phyloP scores from a whole-genome alignment of 2,113 vertebrate species.

The Coryphaenoides rupestris region DNA sequence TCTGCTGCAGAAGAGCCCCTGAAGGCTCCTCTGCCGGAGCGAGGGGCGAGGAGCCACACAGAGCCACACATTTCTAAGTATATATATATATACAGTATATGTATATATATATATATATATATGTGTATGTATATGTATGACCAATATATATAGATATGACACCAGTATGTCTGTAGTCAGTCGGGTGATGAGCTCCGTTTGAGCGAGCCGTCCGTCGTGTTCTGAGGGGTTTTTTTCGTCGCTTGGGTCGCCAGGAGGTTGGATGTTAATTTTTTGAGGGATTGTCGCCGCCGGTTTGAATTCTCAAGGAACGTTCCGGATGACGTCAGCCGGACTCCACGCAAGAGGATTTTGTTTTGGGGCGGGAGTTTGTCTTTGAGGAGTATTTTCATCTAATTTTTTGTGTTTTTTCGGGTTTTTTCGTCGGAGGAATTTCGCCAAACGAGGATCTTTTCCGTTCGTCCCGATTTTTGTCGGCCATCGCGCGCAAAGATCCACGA shows the following conservation, averaged over 20 bases:
- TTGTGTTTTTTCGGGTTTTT: conserved; percentile 27
- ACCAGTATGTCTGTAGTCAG: too few relatives aligned
- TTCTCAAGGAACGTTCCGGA: conserved; percentile 53
- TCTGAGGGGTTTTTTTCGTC: conserved; percentile 21
- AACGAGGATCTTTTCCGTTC: conserved; percentile 46
- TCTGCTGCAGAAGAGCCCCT: conserved; percentile 52
- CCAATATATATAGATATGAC: too few relatives aligned
- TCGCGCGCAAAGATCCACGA: background rate
- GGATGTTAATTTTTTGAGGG: background rate
- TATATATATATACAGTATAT: too few relatives aligned
- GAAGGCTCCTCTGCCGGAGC: conserved; percentile 33
- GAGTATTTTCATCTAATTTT: conserved; percentile 42
- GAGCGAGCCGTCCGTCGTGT: too few relatives aligned
- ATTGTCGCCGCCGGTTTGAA: conserved; percentile 41
- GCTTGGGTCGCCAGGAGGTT: conserved; percentile 21
- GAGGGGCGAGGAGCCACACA: conserved; percentile 22
- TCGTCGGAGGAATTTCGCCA: conserved; percentile 48
- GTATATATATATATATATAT: too few relatives aligned
- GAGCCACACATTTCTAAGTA: too few relatives aligned
- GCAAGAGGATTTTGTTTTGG: conserved; percentile 46
- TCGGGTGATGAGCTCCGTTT: too few relatives aligned
- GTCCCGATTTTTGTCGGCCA: conserved; percentile 17
- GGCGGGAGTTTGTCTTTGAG: conserved; percentile 44
- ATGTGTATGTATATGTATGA: too few relatives aligned
- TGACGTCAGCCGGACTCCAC: conserved; percentile 41